Percentiles rank a stretch among this genome's conserved stretches.
phyloP scores from a whole-genome alignment of 2,888 invertebrate genomes.

The Tetrapedia diversipes region DNA sequence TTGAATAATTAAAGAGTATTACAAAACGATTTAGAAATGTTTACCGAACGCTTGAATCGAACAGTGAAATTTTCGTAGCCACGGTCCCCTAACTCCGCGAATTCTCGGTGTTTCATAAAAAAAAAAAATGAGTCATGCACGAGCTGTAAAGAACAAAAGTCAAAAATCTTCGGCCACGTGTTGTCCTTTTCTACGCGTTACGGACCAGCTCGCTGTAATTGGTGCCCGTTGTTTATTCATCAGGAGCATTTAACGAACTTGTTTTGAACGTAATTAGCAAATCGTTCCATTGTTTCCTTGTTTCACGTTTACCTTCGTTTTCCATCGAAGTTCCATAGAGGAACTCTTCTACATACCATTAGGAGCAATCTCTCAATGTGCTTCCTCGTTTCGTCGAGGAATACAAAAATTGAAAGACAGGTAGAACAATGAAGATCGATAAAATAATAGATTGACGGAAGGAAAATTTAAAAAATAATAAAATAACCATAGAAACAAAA shows the following conservation, averaged over 20 bases:
- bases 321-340: not conserved
- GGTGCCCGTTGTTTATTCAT: constrained; percentile 40
- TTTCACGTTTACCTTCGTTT: constrained; percentile 34
- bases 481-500: not conserved
- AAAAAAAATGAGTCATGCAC: constrained; percentile 30
- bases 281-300: constrained; percentile 31
- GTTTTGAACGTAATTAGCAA: constrained; percentile 6
- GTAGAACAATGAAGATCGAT: no score
- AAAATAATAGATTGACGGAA: no score
- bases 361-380: not conserved
- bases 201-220: not conserved
- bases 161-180: not conserved
- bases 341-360: not conserved
- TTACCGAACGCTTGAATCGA: not conserved
- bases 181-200: not conserved
- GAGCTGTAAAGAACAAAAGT: not conserved
- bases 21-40: constrained; percentile 1
- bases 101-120: constrained; percentile 11
- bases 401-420: not conserved
- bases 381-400: not conserved
- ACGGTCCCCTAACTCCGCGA: constrained; percentile 7
- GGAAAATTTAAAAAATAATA: not conserved
- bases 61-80: constrained; percentile 18
- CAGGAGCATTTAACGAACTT: constrained; percentile 19
- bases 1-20: not conserved